A percentile compares a stretch with the other conserved stretches of the same genome.
Conservation (phyloP, 2,888 invertebrate genomes). For the Apamea anceps region DNA sequence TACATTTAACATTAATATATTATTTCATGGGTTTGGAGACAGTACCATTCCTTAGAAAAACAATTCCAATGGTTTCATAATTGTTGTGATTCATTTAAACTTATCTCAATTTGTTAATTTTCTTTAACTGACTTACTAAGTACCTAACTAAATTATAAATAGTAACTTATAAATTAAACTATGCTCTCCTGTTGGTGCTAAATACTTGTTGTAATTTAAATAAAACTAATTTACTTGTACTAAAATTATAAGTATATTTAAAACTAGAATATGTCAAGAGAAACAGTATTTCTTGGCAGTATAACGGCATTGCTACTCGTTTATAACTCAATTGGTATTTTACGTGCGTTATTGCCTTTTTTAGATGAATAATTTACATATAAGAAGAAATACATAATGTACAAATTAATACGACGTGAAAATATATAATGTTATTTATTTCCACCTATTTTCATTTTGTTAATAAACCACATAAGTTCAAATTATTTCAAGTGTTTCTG, state of each 20-base stretch:
- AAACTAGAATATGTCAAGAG: conserved; percentile 47
- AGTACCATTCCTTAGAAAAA: conserved; percentile 23
- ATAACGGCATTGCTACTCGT: conserved; percentile 70
- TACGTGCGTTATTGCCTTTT: conserved; percentile 85
- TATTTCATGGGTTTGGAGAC: conserved; percentile 16
- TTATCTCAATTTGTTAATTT: conserved; percentile 31
- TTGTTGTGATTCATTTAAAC: conserved; percentile 16
- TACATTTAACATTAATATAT: conserved; percentile 17
- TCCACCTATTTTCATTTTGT: conserved; percentile 87
- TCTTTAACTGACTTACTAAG: conserved; percentile 12
- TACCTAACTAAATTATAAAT: conserved; percentile 49
- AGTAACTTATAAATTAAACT: conserved; percentile 55
- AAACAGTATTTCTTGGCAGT: conserved; percentile 67
- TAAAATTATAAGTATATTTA: conserved; percentile 56
- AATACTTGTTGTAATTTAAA: conserved; percentile 58
- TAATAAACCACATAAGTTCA: conserved; percentile 86
- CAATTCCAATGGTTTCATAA: conserved; percentile 23
- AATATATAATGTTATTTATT: conserved; percentile 90
- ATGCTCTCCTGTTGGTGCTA: conserved; percentile 65
- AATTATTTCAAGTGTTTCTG: conserved; percentile 70
- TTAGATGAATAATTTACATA: conserved; percentile 80
- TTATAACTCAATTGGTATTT: conserved; percentile 81
- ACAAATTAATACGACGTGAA: conserved; percentile 89
- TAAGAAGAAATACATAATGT: conserved; percentile 86
- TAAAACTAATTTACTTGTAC: conserved; percentile 55